A percentile compares a stretch with the other conserved stretches of the same genome.
Evolutionary conservation across 2,113 vertebrate genomes (phyloP).

Genomic region (Panthera leo): DNA sequence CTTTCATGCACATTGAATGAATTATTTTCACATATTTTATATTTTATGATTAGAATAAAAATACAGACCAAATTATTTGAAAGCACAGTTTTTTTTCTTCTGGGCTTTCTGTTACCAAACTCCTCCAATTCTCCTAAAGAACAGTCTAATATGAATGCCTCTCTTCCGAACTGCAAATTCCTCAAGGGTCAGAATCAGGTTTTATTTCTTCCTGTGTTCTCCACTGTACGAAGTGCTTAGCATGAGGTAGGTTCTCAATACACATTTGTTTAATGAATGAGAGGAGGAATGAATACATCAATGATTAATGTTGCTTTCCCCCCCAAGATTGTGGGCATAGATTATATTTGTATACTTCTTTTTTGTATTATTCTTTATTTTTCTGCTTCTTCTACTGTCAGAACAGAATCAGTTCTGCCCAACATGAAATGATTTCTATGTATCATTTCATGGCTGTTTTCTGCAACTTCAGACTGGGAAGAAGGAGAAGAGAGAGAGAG

Average conservation of each 20-base stretch:
- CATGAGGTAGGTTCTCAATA: not conserved
- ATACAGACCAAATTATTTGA: constrained; percentile 1
- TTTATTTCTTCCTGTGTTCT: not conserved
- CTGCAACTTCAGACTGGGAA: not conserved
- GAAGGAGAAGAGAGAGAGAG: not conserved
- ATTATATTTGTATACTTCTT: not conserved
- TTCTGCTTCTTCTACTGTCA: not conserved
- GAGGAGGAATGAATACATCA: not conserved
- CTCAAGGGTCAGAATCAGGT: not conserved
- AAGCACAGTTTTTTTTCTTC: not conserved
- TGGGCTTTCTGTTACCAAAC: not conserved
- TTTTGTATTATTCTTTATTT: not conserved
- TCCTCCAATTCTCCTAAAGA: not conserved
- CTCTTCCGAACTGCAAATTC: not conserved
- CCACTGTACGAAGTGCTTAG: not conserved
- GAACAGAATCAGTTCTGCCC: not conserved
- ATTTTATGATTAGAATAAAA: constrained; percentile 40
- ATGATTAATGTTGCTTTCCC: not conserved
- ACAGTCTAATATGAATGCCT: not conserved
- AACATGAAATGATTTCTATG: not conserved
- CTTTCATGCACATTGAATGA: not conserved
- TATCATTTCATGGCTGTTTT: not conserved
- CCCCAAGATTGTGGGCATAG: not conserved
- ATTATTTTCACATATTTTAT: constrained; percentile 9
- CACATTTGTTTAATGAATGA: not conserved